Conservation (phyloP, 1,140 invertebrate species). For the Lepidurus couesii region DNA sequence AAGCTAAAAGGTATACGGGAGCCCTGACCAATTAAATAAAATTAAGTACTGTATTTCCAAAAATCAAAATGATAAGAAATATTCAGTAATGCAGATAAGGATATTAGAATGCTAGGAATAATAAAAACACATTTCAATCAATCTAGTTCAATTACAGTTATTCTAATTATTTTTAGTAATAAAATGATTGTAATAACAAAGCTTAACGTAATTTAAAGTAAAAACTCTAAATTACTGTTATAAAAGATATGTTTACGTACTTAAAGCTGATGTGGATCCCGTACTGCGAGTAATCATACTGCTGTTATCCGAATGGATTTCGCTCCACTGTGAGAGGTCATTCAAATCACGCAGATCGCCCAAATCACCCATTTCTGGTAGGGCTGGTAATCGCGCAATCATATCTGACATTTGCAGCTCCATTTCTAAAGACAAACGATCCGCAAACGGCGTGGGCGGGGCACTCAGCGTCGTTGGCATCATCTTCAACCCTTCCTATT, state of each 20-base stretch:
- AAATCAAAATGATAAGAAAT: too few species aligned
- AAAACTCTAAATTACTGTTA: neutral
- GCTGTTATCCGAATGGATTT: conserved; percentile 27
- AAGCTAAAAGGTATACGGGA: too few species aligned
- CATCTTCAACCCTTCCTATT: conserved; percentile 51
- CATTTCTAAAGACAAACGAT: conserved; percentile 45
- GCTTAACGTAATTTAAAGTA: neutral
- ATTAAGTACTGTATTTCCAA: too few species aligned
- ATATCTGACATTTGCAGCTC: conserved; percentile 38
- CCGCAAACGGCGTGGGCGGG: conserved; percentile 66
- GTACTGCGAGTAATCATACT: neutral
- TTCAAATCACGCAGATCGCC: conserved; percentile 31
- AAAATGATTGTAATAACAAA: too few species aligned
- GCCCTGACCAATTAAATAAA: too few species aligned
- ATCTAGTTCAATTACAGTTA: too few species aligned
- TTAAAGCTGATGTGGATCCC: neutral
- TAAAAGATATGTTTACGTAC: neutral
- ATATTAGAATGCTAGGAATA: too few species aligned
- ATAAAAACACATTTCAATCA: too few species aligned
- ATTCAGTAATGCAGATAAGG: too few species aligned
- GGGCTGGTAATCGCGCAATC: neutral
- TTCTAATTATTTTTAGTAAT: too few species aligned
- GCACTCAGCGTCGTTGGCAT: conserved; percentile 58
- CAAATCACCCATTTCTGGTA: conserved; percentile 24
- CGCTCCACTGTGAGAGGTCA: conserved; percentile 29